A percentile compares a stretch with the other conserved stretches of the same genome.
Evolutionary conservation across 2,113 vertebrate species (phyloP).

Genomic region (Hemibagrus wyckioides): DNA sequence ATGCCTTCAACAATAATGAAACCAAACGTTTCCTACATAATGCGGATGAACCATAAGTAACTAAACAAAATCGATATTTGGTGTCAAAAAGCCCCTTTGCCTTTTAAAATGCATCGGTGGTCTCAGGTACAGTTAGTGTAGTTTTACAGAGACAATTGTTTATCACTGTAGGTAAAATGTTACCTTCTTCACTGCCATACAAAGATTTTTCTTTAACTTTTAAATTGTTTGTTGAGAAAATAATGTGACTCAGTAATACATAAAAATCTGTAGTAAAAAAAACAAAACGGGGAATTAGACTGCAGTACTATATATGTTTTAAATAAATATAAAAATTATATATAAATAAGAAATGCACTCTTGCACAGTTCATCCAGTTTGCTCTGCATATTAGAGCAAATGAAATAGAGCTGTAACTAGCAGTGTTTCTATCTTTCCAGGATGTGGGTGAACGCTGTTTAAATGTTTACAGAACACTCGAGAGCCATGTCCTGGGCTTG

Average conservation of each 20-base stretch:
- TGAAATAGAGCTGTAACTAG: background rate
- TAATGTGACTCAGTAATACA: background rate
- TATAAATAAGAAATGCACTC: background rate
- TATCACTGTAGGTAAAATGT: background rate
- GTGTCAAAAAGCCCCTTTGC: background rate
- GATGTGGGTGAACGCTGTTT: slow-evolving; percentile 15
- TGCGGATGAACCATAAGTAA: no score
- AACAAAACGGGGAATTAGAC: background rate
- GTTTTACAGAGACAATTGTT: background rate
- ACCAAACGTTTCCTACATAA: background rate
- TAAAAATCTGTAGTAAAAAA: background rate
- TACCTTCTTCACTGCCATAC: background rate
- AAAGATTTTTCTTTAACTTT: background rate
- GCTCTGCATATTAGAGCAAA: background rate
- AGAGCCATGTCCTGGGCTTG: slow-evolving; percentile 25
- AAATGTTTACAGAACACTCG: slow-evolving; percentile 43
- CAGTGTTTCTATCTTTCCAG: slow-evolving; percentile 17
- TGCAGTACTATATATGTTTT: background rate
- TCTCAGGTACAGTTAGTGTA: background rate
- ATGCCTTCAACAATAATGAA: background rate
- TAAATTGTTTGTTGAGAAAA: background rate
- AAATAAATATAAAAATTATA: background rate
- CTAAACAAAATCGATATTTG: background rate
- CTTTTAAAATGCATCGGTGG: background rate
- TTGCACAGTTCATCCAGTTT: background rate